Conservation (phyloP, 1,140 invertebrate species). For the Schlechtendalia chinensis region DNA sequence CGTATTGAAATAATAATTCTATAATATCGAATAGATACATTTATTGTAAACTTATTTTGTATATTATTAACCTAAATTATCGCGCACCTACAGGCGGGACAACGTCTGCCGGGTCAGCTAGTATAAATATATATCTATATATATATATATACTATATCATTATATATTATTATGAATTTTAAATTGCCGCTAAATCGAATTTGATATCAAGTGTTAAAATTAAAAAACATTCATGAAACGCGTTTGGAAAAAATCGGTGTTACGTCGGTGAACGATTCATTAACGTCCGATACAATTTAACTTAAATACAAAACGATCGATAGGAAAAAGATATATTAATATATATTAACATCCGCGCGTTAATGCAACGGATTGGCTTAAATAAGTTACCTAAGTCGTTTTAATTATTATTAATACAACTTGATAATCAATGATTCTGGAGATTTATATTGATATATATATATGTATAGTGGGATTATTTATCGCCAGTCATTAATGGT, state of each 20-base stretch:
- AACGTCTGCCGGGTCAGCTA: too few species aligned
- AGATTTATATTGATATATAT: not conserved
- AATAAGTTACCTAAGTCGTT: not conserved
- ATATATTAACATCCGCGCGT: too few species aligned
- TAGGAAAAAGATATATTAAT: not conserved
- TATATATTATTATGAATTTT: not conserved
- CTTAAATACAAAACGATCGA: not conserved
- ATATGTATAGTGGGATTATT: not conserved
- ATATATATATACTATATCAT: too few species aligned
- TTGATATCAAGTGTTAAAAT: not conserved
- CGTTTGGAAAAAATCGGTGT: not conserved
- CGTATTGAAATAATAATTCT: too few species aligned
- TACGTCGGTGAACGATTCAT: not conserved
- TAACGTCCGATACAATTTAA: not conserved
- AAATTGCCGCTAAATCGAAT: not conserved
- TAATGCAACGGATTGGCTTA: not conserved
- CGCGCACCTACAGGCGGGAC: too few species aligned
- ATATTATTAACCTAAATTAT: too few species aligned
- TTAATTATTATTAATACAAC: conserved; percentile 22
- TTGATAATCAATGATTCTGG: not conserved
- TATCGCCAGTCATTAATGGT: not conserved
- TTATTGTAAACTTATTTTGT: too few species aligned
- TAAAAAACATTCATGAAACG: not conserved
- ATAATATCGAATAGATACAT: too few species aligned
- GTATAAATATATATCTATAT: too few species aligned